Evolutionary conservation across 2,888 invertebrate genomes (phyloP), one percentile per base, ranked within the genome.

Genomic region (Athrips mouffetella): DNA sequence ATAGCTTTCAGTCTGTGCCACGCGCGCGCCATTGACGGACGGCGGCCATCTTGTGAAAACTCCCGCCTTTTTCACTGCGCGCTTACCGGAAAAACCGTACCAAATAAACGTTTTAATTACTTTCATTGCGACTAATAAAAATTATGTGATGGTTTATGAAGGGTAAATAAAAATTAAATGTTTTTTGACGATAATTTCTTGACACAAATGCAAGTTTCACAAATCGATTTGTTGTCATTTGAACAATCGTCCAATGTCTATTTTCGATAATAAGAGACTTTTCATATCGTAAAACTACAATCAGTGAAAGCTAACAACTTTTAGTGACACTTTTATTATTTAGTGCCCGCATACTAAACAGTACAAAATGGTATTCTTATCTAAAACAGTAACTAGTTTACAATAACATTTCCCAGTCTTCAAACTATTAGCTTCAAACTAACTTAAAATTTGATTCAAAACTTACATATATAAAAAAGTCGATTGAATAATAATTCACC

Each of bases 1-100:
- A 73, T 68, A 60, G 52, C 59, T 66, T 74, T 78, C 76, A 85
- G 86, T 85, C 61, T 51, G 61, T 64, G 68, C 68, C 65, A 53
- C 66, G 77, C 76, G 69, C 71, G 68, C 73, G 70, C 48, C 51
- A 52, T 52, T 57, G 63, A 57, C 65, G 70, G 70, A 58, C 70
- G 81, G 59, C 57, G 55, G 68, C 72, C 73, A 73, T 75, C 48
- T 73, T 69, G 61, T 58, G 41, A 48, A 62, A 62, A 58, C 76
- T 76, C 72, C 76, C 81, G 77, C 78, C 61, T 57, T 72, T 70
- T 58, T 52, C 50, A 50, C 58, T 50, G 54, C 59, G 53, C 49
- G 41, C 51, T 46, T 41, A 46, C 4, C 13, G 6, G 10, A 27
- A 25, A 15, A 21, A 45, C 3, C 7, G 16, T 15, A 44, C 11